Base-by-base conservation (phyloP, 2,113 vertebrate genomes). In the Callipepla californica region DNA sequence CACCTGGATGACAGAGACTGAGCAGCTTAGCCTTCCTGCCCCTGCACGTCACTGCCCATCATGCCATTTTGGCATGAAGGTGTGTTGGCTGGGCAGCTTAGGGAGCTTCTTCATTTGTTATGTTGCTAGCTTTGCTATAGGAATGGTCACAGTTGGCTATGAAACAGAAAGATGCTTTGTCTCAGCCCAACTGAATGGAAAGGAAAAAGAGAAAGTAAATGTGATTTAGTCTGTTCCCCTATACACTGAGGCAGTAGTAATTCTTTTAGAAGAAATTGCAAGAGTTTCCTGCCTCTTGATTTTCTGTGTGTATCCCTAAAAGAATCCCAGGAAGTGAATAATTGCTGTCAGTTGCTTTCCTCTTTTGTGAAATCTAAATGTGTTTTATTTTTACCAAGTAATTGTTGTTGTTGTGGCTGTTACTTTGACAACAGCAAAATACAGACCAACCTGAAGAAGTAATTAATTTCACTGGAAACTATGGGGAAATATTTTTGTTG, bases 341-440 rank as follows among this genome's bases (percentile, higher is more conserved):
- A 44, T 7, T 80, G 32, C 22, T 84, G n/a, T 74, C 13, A 75
- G 88, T 93, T 89, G 55, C 32, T 85, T 92, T 84, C 34, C 10
- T 2, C 7, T 63, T 88, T 7, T 75, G n/a, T 86, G 44, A 75
- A 92, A 93, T 77, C 32, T 78, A 85, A 84, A 77, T 1, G 0
- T 30, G 8, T 70, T 83, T 65, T 7, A 5, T 63, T 94, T 90
- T 84, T 84, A 70, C 14, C 5, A 19, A 55, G 34, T 30, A 42
- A 13, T 57, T 77, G 74, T 80, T 85, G 26, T 68, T 89, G 48
- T 32, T 90, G 55, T 91, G 55, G 14, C 63, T 88, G 55, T 93
- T 89, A 68, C 69, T 92, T 65, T 81, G 83, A 81, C 73, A 68
- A 78, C 69, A 61, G 51, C n/a, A 48, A 81, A 94, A 75, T 72